A percentile compares a stretch with the other conserved stretches of the same genome.
Conservation (phyloP, 2,888 invertebrate genomes). For the Erebia palarica region DNA sequence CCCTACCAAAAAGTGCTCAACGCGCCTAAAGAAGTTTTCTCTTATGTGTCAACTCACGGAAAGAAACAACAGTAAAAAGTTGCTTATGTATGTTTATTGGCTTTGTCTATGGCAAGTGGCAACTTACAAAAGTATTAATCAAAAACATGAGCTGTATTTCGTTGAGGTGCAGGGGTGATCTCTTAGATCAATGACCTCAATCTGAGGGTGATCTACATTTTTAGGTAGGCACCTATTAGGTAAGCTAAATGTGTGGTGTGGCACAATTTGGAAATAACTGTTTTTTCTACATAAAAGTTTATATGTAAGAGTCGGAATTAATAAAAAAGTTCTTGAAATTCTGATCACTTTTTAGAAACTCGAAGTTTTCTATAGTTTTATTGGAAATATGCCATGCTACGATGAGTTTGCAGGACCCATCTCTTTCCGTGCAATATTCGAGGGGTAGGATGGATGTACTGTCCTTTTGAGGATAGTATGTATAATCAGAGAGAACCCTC, state of each 20-base stretch:
- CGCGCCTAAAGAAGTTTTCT: no score
- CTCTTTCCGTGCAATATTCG: slow-evolving; percentile 66
- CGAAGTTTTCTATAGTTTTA: slow-evolving; percentile 66
- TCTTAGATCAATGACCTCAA: no score
- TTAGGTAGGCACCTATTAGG: no score
- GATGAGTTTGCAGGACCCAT: slow-evolving; percentile 65
- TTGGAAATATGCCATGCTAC: slow-evolving; percentile 73
- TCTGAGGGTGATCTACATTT: no score
- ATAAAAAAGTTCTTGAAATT: slow-evolving; percentile 59
- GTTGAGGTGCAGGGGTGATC: no score
- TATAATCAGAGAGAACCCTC: slow-evolving; percentile 65
- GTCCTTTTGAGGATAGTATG: slow-evolving; percentile 61
- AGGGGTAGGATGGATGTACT: slow-evolving; percentile 52
- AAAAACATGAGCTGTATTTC: no score
- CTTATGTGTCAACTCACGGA: no score
- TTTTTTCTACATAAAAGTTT: slow-evolving; percentile 8
- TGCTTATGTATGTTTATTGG: neutral
- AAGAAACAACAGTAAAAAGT: no score
- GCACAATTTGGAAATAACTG: neutral
- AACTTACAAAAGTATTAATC: no score
- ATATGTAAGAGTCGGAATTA: slow-evolving; percentile 31
- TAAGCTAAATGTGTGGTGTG: neutral
- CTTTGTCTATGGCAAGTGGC: neutral
- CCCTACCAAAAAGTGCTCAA: no score
- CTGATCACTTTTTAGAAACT: slow-evolving; percentile 63